Evolutionary conservation across 2,797 vertebrate species (phyloP), one percentile per base, ranked within the genome.

Genomic region (Sebastes paucispinis): DNA sequence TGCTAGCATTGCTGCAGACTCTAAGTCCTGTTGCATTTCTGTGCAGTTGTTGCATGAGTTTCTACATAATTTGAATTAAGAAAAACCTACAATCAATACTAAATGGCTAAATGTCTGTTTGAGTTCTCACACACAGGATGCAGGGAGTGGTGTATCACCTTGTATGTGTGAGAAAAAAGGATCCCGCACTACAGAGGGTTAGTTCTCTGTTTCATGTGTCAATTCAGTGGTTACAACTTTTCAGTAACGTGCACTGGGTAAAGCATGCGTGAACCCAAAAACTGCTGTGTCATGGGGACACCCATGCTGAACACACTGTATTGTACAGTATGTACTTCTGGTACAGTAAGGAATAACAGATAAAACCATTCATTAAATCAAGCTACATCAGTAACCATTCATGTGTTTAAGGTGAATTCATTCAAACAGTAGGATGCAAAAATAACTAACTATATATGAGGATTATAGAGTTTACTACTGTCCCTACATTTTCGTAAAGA

Each of bases 81-180:
- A 29, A 39, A 29, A 71, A 29, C 11, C 34, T n/a, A 14, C 36
- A 29, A 4, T 27, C 2, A 62, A 14, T 27, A 13, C 69, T 31
- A 1, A 1, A 34, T 9, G 47, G 16, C 20, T 16, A 29, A 75
- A 43, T 50, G n/a, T 57, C 7, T 43, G 29, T 43, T 1, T 39
- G 14, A 52, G 11, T 67, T 73, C 14, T 50, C 47, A 31, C 18
- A 11, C 8, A 79, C 58, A 73, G 83, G 73, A 79, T 69, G 31
- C 39, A 62, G 29, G 18, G 18, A 55, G 32, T 6, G 29, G n/a
- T 2, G 10, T 22, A 4, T 71, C 6, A 2, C 16, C 0, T 1
- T 18, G 1, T 60, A 14, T 14, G 43, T 39, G 32, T 60, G 63
- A 65, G 39, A 75, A 43, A 34, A 6, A 43, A 0, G 9, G 18